Evolutionary conservation across 30 jellyfish, hydroid and myxozoan genomes (phyloP).

Genomic region (Calvadosia cruxmelitensis): DNA sequence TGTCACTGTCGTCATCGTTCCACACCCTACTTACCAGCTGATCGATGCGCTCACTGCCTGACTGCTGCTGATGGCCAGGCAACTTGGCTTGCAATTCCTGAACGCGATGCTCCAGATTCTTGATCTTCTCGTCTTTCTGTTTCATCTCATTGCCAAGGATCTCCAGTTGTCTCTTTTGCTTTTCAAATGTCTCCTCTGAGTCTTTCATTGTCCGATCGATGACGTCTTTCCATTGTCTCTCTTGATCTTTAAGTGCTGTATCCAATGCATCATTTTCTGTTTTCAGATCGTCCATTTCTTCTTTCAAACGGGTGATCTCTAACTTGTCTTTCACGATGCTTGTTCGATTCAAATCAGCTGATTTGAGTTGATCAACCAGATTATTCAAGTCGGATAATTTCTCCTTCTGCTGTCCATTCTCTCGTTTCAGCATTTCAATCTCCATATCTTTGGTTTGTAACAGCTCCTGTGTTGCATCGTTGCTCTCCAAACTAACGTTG

Average conservation of each 20-base stretch:
- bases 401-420: not conserved
- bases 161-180: conserved; percentile 2
- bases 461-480: not conserved
- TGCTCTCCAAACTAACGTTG: not conserved
- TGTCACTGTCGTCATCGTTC: not conserved
- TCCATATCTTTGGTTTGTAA: not conserved
- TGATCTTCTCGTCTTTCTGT: not conserved
- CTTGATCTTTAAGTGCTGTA: not conserved
- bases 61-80: not conserved
- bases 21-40: not conserved
- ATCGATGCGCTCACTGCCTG: not conserved
- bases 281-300: conserved; percentile 11
- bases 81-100: not conserved
- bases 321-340: not conserved
- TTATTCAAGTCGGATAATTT: not conserved
- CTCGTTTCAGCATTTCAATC: not conserved
- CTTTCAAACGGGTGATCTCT: conserved; percentile 13
- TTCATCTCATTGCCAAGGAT: not conserved
- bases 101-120: not conserved
- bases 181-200: not conserved
- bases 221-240: conserved; percentile 6
- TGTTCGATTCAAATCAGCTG: not conserved
- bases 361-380: not conserved
- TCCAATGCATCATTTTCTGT: conserved; percentile 14
- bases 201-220: not conserved